Base-by-base conservation (phyloP, 2,113 vertebrate genomes). In the Pachyramphus minor region DNA sequence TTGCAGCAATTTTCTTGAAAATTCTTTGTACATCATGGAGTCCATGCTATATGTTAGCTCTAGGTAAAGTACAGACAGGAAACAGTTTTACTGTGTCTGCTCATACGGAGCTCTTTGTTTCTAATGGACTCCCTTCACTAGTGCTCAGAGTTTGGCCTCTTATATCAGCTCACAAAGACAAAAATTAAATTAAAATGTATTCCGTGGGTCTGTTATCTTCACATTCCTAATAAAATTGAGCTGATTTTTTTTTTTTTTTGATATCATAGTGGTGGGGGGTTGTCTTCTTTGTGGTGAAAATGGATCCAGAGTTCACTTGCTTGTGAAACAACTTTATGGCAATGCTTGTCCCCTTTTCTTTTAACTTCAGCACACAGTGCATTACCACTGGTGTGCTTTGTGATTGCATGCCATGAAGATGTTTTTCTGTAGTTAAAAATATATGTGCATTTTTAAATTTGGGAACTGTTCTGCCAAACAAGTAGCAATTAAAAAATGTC, bases 371-470 rank as follows among this genome's bases (percentile, higher is more conserved):
- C 47, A 56, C 5, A 4, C 27, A 18, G 6, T 42, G 18, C 17
- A 8, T 75, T 75, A 50, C 47, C 49, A 56, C 35, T 1, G 2
- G 21, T 30, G 15, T 85, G 72, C 59, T 86, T 73, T 84, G 59
- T 59, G 49, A 67, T 71, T 39, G 39, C 1, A 0, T 47, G 27
- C 49, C 8, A 2, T 47, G 71, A 94, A 84, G 63, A 45, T 62
- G n/a, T 76, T 87, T 94, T 85, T 71, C 55, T 62, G 35, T 63
- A 66, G 62, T 84, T 94, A 85, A 89, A 87, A 93, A 87, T 93
- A 58, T 4, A 11, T 33, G 12, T 37, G n/a, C 22, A 2, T 77
- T 52, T 77, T 49, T n/a, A 59, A 27, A 60, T 84, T 81, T 59
- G 58, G 63, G 53, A 85, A 93, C 49, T 53, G 37, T 73, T 94